These are phyloP conservation scores for Eledona agricola DNA, from an alignment of 2,888 invertebrate genomes.

Conservation along the genomic window DNA sequence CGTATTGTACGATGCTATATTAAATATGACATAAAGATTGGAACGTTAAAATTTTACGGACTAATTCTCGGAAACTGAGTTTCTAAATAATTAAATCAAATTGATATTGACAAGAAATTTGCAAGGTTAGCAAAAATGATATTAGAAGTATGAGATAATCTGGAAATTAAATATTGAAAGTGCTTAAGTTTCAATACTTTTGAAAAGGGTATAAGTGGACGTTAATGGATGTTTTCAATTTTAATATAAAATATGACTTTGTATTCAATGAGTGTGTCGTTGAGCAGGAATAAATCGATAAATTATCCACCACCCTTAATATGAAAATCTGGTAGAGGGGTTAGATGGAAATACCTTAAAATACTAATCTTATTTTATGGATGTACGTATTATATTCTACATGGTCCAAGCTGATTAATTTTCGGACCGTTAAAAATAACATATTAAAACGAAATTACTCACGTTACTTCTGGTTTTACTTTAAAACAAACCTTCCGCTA, in stretches of 20 bases:
- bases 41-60: too few relatives aligned
- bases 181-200: slow-evolving; percentile 22
- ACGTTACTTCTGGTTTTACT: slow-evolving; percentile 24
- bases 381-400: slow-evolving; percentile 32
- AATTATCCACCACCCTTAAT: slow-evolving; percentile 21
- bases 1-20: too few relatives aligned
- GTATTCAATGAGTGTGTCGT: slow-evolving; percentile 27
- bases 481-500: too few relatives aligned
- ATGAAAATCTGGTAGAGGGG: slow-evolving; percentile 18
- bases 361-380: slow-evolving; percentile 35
- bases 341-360: slow-evolving; percentile 27
- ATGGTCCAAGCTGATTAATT: slow-evolving; percentile 33
- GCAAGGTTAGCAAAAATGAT: slow-evolving; percentile 25
- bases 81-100: slow-evolving; percentile 20
- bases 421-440: slow-evolving; percentile 29
- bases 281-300: slow-evolving; percentile 26
- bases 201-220: slow-evolving; percentile 30
- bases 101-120: slow-evolving; percentile 27
- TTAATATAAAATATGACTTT: slow-evolving; percentile 33
- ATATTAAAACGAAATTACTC: slow-evolving; percentile 36
- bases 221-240: slow-evolving; percentile 32
- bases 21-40: too few relatives aligned
- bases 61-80: slow-evolving; percentile 22
- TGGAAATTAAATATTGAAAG: slow-evolving; percentile 33
- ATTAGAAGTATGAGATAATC: slow-evolving; percentile 27